Evolutionary conservation across 1,140 invertebrate species (phyloP).

Genomic region (Tribolium castaneum): DNA sequence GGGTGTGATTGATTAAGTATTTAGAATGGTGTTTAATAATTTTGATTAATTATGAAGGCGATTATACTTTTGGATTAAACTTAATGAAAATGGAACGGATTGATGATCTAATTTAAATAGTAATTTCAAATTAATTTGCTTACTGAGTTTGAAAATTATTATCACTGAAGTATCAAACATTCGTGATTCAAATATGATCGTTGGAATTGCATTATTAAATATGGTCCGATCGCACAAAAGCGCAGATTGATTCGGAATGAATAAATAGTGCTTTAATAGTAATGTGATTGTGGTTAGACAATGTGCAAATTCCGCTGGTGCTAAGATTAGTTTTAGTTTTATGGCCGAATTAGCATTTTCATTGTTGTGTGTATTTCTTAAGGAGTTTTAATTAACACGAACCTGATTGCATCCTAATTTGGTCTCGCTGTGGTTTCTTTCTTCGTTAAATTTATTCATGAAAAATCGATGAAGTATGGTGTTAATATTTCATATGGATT

Average conservation of each 20-base stretch:
- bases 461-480: constrained; percentile 29
- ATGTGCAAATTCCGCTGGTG: neutral
- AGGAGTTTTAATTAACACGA: constrained; percentile 11
- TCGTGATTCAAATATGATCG: neutral
- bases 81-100: constrained; percentile 17
- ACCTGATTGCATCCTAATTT: constrained; percentile 11
- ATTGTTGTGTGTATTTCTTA: neutral
- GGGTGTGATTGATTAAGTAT: constrained; percentile 26
- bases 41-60: constrained; percentile 39
- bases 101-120: constrained; percentile 35
- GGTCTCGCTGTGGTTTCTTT: neutral
- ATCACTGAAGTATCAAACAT: constrained; percentile 21
- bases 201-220: constrained; percentile 18
- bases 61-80: constrained; percentile 34
- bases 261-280: neutral
- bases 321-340: constrained; percentile 1
- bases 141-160: constrained; percentile 28
- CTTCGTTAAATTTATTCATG: constrained; percentile 25
- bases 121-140: constrained; percentile 32
- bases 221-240: neutral
- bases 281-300: neutral
- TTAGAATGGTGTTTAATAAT: constrained; percentile 28
- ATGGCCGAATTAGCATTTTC: constrained; percentile 5
- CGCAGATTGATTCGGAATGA: neutral
- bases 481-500: constrained; percentile 33